Evolutionary conservation across 2,113 vertebrate genomes (phyloP).

Genomic region (Pseudopipra pipra): DNA sequence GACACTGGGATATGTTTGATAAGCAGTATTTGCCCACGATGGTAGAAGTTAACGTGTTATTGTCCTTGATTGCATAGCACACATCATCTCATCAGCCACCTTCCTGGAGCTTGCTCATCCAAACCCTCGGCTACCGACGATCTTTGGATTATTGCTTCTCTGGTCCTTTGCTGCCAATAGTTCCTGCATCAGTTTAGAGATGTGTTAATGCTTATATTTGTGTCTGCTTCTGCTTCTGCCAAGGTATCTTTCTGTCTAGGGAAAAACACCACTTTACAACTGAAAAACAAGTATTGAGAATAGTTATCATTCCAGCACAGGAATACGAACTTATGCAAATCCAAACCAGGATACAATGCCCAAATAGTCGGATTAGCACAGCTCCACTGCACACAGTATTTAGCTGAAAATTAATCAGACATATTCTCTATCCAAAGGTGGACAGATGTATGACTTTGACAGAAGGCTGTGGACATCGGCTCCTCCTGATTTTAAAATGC

Average conservation of each 20-base stretch:
- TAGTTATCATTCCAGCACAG: neutral
- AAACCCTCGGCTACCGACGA: rapidly evolving
- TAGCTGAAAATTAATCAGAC: neutral
- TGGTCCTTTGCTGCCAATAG: neutral
- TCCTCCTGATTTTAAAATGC: neutral
- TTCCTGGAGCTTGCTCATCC: neutral
- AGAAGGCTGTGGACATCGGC: neutral
- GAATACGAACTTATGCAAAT: neutral
- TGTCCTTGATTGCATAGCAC: neutral
- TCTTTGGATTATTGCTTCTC: neutral
- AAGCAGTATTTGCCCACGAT: neutral
- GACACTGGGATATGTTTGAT: neutral
- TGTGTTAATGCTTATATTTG: neutral
- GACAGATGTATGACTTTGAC: neutral
- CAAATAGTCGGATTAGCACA: neutral
- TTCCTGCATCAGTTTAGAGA: neutral
- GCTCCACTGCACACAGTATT: neutral
- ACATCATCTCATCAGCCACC: neutral
- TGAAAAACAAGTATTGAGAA: neutral
- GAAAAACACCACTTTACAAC: neutral
- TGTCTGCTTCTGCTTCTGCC: neutral
- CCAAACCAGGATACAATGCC: neutral
- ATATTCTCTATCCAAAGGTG: neutral
- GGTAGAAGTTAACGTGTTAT: neutral
- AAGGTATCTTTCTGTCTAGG: neutral